Percentiles rank a stretch among this genome's conserved stretches.
Conservation (phyloP, 92 coral and sea anemone species). For the Nematostella vectensis region DNA sequence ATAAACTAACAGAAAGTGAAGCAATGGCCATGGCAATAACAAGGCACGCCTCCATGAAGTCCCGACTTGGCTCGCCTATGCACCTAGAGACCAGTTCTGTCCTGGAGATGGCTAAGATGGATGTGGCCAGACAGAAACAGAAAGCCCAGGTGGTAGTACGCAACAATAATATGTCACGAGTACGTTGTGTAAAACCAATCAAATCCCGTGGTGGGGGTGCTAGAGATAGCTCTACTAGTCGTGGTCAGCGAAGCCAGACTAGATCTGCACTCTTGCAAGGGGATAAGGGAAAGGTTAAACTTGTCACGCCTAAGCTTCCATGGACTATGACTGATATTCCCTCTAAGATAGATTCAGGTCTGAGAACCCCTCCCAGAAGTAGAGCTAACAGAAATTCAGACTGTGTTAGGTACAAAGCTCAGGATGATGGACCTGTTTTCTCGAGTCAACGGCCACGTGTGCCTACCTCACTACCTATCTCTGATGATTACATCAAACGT, state of each 20-base stretch:
- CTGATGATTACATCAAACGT: constrained; percentile 12
- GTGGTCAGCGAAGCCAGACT: constrained; percentile 21
- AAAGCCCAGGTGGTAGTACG: constrained; percentile 98
- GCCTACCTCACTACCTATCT: constrained; percentile 10
- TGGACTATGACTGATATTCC: constrained; percentile 62
- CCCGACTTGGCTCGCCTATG: constrained; percentile 42
- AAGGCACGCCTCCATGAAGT: constrained; percentile 74
- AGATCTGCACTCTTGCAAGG: constrained; percentile 43
- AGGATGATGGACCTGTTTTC: background rate
- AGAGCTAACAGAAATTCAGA: constrained; percentile 34
- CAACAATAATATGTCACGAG: constrained; percentile 46
- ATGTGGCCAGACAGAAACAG: constrained; percentile 80
- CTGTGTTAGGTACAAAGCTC: constrained; percentile 7
- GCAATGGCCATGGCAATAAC: constrained; percentile 94
- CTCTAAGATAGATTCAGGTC: constrained; percentile 69
- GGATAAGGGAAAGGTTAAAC: constrained; percentile 59
- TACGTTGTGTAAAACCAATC: constrained; percentile 80
- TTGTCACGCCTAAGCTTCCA: constrained; percentile 80
- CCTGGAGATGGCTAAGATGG: constrained; percentile 88
- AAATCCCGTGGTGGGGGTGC: constrained; percentile 52
- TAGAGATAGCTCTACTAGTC: constrained; percentile 2
- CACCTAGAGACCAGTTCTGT: constrained; percentile 24
- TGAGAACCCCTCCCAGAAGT: constrained; percentile 22
- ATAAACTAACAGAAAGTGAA: constrained; percentile 84
- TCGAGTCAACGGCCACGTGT: constrained; percentile 12